Percentiles rank a stretch among this genome's conserved stretches.
phyloP scores from a whole-genome alignment of 2,113 vertebrate species.

The pig (Sus scrofa) region T2T-Sscrofa CM000819.6:40624501-40625000 shows the following conservation, averaged over 20 bases:
- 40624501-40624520: not conserved
- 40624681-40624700: not conserved
- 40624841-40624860: not conserved
- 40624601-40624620: not conserved
- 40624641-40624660: not conserved
- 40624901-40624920: not conserved
- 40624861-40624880: not conserved
- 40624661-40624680: not conserved
- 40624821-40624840: not conserved
- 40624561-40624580: not conserved
- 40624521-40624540: not conserved
- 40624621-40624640: not conserved
- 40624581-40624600: not conserved
- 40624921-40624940: not conserved
- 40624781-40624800: not conserved
- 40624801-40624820: not conserved
- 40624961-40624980: not conserved
- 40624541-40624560: not conserved
- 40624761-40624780: not conserved
- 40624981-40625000: not conserved
- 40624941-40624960: slow-evolving; percentile 17
- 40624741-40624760: not conserved
- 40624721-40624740: not conserved
- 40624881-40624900: not conserved
- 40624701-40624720: not conserved